Base-by-base conservation (phyloP, 2,888 invertebrate genomes). In the Sclerodermus sp. region DNA sequence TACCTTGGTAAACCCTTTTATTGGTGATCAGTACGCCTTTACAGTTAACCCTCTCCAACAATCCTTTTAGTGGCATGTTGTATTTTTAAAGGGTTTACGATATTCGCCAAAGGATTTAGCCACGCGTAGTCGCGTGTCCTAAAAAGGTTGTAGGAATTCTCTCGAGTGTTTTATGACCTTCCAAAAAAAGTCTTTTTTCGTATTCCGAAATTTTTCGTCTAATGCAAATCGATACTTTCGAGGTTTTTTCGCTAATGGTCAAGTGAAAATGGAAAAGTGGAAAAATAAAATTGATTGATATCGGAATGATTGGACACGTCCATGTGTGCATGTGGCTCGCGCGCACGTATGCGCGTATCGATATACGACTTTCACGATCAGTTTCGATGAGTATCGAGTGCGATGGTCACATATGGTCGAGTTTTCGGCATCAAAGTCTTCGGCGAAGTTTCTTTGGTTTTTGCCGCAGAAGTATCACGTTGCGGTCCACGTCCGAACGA, bases 381-480 rank as follows among this genome's bases (percentile, higher is more conserved):
- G 45, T 42, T 48, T 48, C 50, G 49, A 56, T 57, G 53, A 54
- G 52, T 51, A 49, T 53, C 48, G 50, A 18, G 23, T 32, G 17
- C 15, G 36, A 16, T 23, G 16, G 16, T 45, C 44, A 23, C 46
- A 46, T 36, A 31, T 52, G 47, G 41, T 15, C 39, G 49, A 41
- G 41, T 41, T 50, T 18, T 37, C 49, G n/a, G n/a, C n/a, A n/a
- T n/a, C n/a, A n/a, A n/a, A n/a, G n/a, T n/a, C n/a, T n/a, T n/a
- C n/a, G 39, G 49, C 49, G 46, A 40, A 38, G 15, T 39, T 17
- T 31, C 45, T 32, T 4, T 32, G 40, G 12, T 3, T 51, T 49
- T 58, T 59, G 66, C 71, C 70, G 66, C 71, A 77, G 70, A 63
- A 64, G 67, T 76, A 76, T 77, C 77, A 64, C 70, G 67, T 77